Evolutionary conservation across 2,797 vertebrate genomes (phyloP).

Genomic region (Antennarius maculatus): DNA sequence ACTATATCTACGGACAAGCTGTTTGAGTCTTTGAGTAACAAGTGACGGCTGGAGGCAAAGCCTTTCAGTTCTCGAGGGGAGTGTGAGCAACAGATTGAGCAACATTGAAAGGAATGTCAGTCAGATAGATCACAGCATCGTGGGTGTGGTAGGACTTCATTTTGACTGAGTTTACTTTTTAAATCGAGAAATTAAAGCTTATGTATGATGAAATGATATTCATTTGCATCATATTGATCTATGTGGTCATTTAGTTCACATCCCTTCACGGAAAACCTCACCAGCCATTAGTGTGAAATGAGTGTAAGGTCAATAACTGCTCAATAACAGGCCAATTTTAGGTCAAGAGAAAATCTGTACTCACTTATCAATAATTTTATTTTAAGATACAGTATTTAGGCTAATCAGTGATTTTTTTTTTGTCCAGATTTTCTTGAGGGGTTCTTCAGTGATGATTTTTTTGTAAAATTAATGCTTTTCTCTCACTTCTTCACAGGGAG

Average conservation of each 20-base stretch:
- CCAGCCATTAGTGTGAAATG: constrained; percentile 40
- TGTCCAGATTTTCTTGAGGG: not conserved
- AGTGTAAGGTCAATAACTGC: constrained; percentile 48
- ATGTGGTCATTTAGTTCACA: constrained; percentile 16
- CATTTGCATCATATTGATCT: constrained; percentile 16
- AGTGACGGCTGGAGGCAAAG: constrained; percentile 60
- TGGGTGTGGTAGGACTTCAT: constrained; percentile 24
- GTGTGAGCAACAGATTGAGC: constrained; percentile 45
- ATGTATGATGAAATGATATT: constrained; percentile 14
- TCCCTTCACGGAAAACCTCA: constrained; percentile 6
- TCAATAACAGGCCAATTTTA: constrained; percentile 38
- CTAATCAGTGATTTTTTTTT: constrained; percentile 5
- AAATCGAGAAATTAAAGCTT: constrained; percentile 22
- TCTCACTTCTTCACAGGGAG: constrained; percentile 80
- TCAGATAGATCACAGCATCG: constrained; percentile 30
- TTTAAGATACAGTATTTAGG: constrained; percentile 21
- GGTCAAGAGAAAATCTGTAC: constrained; percentile 58
- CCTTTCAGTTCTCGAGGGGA: constrained; percentile 55
- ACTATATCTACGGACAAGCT: constrained; percentile 50
- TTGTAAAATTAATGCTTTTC: constrained; percentile 9
- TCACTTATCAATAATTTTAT: constrained; percentile 40
- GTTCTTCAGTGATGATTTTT: not conserved
- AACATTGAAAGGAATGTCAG: constrained; percentile 59
- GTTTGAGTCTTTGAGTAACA: constrained; percentile 65
- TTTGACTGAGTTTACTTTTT: constrained; percentile 27